phyloP scores from a whole-genome alignment of 2,113 vertebrate species.

The Ellobius talpinus region DNA sequence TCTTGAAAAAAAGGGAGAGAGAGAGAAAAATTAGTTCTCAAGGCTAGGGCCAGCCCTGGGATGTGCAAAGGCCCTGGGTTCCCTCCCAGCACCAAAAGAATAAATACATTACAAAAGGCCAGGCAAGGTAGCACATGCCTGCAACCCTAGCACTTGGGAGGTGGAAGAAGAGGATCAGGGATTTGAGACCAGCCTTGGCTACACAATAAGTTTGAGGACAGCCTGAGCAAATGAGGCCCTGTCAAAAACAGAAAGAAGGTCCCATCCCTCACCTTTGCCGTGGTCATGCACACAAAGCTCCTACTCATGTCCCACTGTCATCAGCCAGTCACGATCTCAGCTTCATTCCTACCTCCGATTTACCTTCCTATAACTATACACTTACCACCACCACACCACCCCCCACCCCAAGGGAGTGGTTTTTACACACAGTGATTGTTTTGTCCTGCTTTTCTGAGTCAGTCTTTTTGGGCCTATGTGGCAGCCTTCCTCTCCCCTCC shows the following conservation, averaged over 20 bases:
- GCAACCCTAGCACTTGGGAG: too few relatives aligned
- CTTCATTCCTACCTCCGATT: fast-evolving
- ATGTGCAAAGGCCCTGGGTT: neutral
- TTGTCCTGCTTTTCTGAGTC: neutral
- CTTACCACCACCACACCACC: too few relatives aligned
- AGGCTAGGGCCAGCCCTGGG: too few relatives aligned
- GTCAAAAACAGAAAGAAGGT: neutral
- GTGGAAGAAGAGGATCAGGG: too few relatives aligned
- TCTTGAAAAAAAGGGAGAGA: too few relatives aligned
- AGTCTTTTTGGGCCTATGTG: neutral
- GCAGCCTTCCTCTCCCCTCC: neutral
- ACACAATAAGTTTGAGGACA: neutral
- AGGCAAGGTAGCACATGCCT: neutral
- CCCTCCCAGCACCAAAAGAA: neutral
- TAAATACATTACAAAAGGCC: neutral
- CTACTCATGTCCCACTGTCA: neutral
- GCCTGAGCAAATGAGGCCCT: neutral
- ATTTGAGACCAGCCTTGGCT: too few relatives aligned
- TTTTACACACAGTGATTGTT: fast-evolving
- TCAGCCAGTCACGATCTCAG: neutral
- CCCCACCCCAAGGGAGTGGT: neutral
- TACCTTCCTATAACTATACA: neutral
- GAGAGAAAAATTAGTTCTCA: neutral
- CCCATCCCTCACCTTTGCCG: neutral
- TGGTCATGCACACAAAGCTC: neutral